Evolutionary conservation across 2,797 vertebrate species (phyloP).

Genomic region (Acrossocheilus wenchowensis): DNA sequence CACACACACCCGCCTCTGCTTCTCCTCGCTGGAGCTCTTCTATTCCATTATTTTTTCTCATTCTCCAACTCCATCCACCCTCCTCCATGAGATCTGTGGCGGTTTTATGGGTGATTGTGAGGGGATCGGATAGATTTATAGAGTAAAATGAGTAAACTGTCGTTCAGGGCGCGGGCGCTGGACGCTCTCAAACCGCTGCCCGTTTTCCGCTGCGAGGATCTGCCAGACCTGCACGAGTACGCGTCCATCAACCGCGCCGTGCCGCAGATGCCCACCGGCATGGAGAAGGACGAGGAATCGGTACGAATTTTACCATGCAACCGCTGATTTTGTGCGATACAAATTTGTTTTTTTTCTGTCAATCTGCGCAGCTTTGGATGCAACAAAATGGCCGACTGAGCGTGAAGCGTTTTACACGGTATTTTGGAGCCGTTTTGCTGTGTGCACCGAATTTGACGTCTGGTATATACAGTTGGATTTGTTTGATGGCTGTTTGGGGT

Average conservation of each 20-base stretch:
- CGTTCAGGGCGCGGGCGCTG: slow-evolving; percentile 99
- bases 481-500: slow-evolving; percentile 27
- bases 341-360: slow-evolving; percentile 62
- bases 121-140: slow-evolving; percentile 84
- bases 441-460: slow-evolving; percentile 34
- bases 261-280: slow-evolving; percentile 99
- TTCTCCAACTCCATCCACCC: slow-evolving; percentile 78
- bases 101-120: slow-evolving; percentile 86
- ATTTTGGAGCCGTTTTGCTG: slow-evolving; percentile 56
- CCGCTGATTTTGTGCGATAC: slow-evolving; percentile 50
- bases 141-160: slow-evolving; percentile 97
- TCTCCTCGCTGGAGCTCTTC: slow-evolving; percentile 73
- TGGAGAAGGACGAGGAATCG: slow-evolving; percentile 99
- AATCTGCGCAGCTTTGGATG: slow-evolving; percentile 85
- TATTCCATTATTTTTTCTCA: slow-evolving; percentile 68
- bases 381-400: slow-evolving; percentile 95
- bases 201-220: slow-evolving; percentile 99
- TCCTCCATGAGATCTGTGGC: slow-evolving; percentile 93
- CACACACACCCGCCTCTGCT: slow-evolving; percentile 85
- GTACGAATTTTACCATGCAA: slow-evolving; percentile 82
- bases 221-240: slow-evolving; percentile 99
- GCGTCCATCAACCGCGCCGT: slow-evolving; percentile 98
- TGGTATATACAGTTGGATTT: fast-evolving
- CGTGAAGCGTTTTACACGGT: slow-evolving; percentile 76
- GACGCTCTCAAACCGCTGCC: slow-evolving; percentile 98